phyloP scores from a whole-genome alignment of 2,888 invertebrate genomes.

The Amphimallon solstitiale region DNA sequence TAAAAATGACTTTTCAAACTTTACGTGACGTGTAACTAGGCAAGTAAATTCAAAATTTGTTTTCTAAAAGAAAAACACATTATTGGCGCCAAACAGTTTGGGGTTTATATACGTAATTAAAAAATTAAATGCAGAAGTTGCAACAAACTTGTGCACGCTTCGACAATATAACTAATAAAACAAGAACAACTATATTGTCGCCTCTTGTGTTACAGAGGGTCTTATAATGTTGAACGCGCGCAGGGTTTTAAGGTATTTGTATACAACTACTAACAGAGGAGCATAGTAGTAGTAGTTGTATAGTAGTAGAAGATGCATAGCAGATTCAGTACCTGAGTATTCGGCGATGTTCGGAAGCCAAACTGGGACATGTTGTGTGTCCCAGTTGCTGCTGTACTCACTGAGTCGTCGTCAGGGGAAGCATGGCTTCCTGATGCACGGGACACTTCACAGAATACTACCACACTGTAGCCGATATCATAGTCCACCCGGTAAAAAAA shows the following conservation, averaged over 20 bases:
- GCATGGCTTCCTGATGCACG: constrained; percentile 59
- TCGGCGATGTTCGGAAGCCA: constrained; percentile 74
- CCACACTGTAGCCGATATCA: constrained; percentile 39
- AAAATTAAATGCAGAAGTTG: no score
- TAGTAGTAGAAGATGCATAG: constrained; percentile 20
- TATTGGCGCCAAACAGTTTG: no score
- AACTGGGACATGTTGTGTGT: constrained; percentile 75
- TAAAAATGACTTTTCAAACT: no score
- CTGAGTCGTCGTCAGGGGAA: constrained; percentile 61
- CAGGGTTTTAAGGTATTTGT: constrained; percentile 1
- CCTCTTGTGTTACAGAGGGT: no score
- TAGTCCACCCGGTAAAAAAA: constrained; percentile 46
- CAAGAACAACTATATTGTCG: no score
- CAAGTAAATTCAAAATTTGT: no score
- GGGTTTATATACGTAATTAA: no score
- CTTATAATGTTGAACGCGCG: constrained; percentile 7
- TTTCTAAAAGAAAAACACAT: no score
- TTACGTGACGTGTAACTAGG: no score
- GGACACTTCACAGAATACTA: constrained; percentile 49
- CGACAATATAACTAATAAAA: no score
- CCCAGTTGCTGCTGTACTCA: constrained; percentile 63
- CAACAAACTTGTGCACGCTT: no score
- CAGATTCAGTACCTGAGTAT: constrained; percentile 67
- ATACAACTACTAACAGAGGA: no score
- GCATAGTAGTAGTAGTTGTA: neutral